These are phyloP conservation scores for Heterodera carotae DNA, from an alignment of 1,140 invertebrate species.

Conservation along the genomic window DNA sequence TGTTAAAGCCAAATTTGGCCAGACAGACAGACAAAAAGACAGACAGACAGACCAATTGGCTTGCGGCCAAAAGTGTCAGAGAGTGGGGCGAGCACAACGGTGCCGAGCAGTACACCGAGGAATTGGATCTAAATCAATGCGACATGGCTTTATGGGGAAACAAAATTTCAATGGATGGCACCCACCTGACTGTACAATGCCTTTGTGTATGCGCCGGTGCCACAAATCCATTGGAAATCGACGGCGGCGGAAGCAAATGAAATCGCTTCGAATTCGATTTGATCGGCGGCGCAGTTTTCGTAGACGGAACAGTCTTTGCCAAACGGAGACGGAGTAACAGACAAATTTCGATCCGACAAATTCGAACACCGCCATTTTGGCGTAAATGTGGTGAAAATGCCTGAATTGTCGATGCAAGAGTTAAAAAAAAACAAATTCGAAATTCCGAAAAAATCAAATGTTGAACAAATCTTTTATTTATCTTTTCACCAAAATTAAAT, in stretches of 20 bases:
- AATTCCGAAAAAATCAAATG: no score
- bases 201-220: slow-evolving; percentile 21
- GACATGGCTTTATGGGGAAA: background rate
- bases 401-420: background rate
- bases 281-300: slow-evolving; percentile 12
- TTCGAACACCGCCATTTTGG: slow-evolving; percentile 25
- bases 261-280: slow-evolving; percentile 25
- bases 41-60: slow-evolving; percentile 9
- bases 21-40: background rate
- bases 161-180: no score
- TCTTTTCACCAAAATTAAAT: no score
- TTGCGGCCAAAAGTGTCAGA: slow-evolving; percentile 32
- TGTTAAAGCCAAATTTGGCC: background rate
- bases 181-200: slow-evolving; percentile 20
- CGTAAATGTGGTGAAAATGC: slow-evolving; percentile 30
- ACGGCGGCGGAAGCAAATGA: slow-evolving; percentile 31
- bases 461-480: no score
- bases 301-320: slow-evolving; percentile 21
- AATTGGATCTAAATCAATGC: slow-evolving; percentile 20
- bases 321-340: background rate
- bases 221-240: slow-evolving; percentile 34
- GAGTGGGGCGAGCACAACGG: slow-evolving; percentile 18
- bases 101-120: slow-evolving; percentile 32
- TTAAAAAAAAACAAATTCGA: no score
- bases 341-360: background rate